Percentiles rank a stretch among this genome's conserved stretches.
Evolutionary conservation across 2,797 vertebrate genomes (phyloP).

Genomic region (Macrochelys suwanniensis): DNA sequence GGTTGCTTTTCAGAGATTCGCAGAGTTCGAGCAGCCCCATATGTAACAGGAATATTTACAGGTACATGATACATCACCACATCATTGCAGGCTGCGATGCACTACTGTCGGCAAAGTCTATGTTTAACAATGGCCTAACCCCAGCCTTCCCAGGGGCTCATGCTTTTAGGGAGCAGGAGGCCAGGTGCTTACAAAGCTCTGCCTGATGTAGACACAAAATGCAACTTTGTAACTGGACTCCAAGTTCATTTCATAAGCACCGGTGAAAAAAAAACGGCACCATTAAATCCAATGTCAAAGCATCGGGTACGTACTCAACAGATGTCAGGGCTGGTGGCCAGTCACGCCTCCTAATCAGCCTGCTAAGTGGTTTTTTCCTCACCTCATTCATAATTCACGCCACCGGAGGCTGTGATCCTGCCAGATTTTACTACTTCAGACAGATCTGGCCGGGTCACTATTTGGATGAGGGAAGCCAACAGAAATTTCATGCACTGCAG

Average conservation of each 20-base stretch:
- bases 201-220: background rate
- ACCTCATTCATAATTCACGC: background rate
- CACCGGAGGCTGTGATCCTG: conserved; percentile 9
- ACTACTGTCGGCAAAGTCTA: background rate
- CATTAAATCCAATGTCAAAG: background rate
- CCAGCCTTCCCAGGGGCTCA: background rate
- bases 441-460: background rate
- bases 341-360: background rate
- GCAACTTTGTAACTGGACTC: background rate
- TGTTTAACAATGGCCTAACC: background rate
- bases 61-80: background rate
- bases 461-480: background rate
- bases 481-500: background rate
- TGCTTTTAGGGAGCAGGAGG: background rate
- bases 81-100: background rate
- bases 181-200: background rate
- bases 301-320: background rate
- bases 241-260: background rate
- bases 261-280: background rate
- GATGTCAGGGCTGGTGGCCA: background rate
- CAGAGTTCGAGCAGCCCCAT: background rate
- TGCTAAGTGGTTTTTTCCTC: conserved; percentile 41
- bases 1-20: background rate
- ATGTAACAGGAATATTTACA: background rate
- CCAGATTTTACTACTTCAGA: background rate